Conservation (phyloP, 2,888 invertebrate genomes). For the Drosophila cracens region DNA sequence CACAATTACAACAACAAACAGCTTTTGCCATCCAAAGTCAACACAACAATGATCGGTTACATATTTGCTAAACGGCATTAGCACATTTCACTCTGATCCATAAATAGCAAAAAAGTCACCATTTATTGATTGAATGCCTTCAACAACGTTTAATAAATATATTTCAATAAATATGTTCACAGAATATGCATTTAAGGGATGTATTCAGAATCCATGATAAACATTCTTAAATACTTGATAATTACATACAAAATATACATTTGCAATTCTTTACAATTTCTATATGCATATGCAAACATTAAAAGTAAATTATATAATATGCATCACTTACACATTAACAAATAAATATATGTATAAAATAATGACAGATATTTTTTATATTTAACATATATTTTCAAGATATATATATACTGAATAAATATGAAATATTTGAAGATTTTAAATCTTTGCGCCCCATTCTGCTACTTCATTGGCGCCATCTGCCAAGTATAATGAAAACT, state of each 20-base stretch:
- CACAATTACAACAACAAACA: constrained; percentile 57
- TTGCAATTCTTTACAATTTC: neutral
- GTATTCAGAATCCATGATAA: neutral
- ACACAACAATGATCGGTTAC: constrained; percentile 71
- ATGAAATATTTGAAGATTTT: neutral
- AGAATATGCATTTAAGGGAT: neutral
- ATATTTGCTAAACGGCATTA: constrained; percentile 54
- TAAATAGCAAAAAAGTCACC: constrained; percentile 17
- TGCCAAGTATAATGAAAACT: neutral
- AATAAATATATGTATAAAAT: neutral
- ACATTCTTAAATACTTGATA: neutral
- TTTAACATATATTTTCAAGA: neutral
- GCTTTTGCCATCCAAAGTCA: constrained; percentile 74
- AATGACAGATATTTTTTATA: neutral
- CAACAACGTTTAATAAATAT: neutral
- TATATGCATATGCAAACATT: neutral
- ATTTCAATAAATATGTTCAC: neutral
- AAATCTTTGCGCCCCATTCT: neutral
- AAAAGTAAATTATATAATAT: neutral
- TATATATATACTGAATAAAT: neutral
- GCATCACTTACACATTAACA: neutral
- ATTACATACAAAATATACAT: rapidly evolving
- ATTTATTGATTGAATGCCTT: neutral
- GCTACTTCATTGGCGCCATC: constrained; percentile 13
- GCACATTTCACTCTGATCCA: constrained; percentile 40